Conservation (phyloP, 2,797 vertebrate genomes). For the Melanotaenia pygmaea region DNA sequence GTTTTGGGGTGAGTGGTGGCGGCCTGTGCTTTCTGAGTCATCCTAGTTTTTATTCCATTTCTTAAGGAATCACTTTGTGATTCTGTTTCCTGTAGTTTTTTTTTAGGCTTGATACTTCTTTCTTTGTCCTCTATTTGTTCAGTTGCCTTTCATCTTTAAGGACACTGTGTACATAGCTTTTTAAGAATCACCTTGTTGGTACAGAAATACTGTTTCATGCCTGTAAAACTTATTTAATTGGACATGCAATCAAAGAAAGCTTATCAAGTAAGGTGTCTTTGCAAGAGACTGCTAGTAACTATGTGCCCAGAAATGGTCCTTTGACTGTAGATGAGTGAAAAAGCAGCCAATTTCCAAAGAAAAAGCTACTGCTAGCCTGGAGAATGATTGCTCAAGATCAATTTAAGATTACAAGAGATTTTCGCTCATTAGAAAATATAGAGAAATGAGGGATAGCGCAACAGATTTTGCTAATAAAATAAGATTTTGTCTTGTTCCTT, state of each 20-base stretch:
- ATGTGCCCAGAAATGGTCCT: background rate
- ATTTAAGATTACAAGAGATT: background rate
- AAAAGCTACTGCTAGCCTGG: background rate
- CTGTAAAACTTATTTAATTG: background rate
- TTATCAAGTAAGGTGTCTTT: background rate
- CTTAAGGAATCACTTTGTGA: background rate
- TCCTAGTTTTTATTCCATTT: background rate
- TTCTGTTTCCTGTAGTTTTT: background rate
- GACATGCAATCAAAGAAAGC: background rate
- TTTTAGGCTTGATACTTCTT: background rate
- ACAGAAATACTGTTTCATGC: background rate
- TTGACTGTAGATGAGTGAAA: background rate
- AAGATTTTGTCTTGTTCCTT: background rate
- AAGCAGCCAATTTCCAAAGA: background rate
- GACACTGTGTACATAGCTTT: background rate
- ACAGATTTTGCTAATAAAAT: background rate
- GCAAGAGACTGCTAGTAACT: background rate
- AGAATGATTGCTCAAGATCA: background rate
- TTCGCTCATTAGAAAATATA: too few relatives aligned
- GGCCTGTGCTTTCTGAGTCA: too few relatives aligned
- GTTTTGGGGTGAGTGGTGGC: too few relatives aligned
- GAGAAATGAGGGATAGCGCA: background rate
- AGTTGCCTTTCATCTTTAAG: background rate
- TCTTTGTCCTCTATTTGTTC: background rate
- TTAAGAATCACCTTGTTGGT: background rate